Base-by-base conservation (phyloP, 2,888 invertebrate genomes). In the Dryomyza anilis region DNA sequence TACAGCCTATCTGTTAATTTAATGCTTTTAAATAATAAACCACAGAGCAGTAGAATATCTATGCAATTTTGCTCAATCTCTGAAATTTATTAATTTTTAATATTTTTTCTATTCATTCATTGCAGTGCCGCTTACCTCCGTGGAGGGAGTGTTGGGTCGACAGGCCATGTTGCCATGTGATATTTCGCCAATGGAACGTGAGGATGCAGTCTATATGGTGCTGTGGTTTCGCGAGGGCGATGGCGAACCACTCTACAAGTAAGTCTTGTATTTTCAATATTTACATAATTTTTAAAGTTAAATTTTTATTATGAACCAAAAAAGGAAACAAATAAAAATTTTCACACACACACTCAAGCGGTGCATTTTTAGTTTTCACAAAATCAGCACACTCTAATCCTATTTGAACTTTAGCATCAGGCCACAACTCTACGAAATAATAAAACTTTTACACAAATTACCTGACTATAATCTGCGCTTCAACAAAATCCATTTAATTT, bases 161-260 rank as follows among this genome's bases (percentile, higher is more conserved):
- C 92, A 92, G 80, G 92, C 92, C 21, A 89, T 91, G 69, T 85
- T 95, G 61, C 95, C 95, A 12, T 95, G 95, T 82, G 93, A 95
- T 84, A 93, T 95, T 72, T 88, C 89, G 73, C 90, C 94, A 8
- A 86, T 89, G 70, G 89, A 91, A 76, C 86, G 89, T 62, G 89
- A 92, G 76, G 94, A 94, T 83, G 89, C 90, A 27, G 93, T 94
- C 62, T 91, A 90, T 77, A 93, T 94, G 93, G 94, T 94, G 71
- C 87, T 94, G 39, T 94, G 94, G 94, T 94, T 93, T 84, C 92
- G 92, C 78, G 93, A 93, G 81, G 89, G 90, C 45, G 91, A 90
- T 72, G 90, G 90, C 33, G 93, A 93, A 77, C 94, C 94, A 27
- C 85, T 94, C 69, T 94, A 93, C 85, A 94, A 93, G 94, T 94